Conservation (phyloP, 2,797 vertebrate species). For the Pipistrellus nathusii region DNA sequence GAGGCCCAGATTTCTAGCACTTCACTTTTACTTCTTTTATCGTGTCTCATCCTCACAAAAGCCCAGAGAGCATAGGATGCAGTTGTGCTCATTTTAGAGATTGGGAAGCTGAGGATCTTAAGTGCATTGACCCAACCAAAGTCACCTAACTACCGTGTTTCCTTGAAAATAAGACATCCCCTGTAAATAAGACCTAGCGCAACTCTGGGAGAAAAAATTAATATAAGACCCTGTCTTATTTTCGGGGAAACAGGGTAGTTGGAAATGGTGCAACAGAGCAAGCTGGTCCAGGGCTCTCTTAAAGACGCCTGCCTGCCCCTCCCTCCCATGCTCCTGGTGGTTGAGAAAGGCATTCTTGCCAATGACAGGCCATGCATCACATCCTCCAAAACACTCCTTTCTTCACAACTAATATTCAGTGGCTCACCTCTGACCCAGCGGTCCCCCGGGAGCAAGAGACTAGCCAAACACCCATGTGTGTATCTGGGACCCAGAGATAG, state of each 20-base stretch:
- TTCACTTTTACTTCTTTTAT: background rate
- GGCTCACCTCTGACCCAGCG: background rate
- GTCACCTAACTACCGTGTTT: background rate
- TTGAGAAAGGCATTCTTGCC: background rate
- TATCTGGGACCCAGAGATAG: background rate
- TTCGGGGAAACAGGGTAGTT: no score
- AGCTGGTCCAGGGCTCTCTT: background rate
- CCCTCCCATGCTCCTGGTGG: background rate
- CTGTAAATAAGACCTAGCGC: no score
- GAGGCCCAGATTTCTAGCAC: background rate
- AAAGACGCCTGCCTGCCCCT: background rate
- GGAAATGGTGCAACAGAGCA: background rate
- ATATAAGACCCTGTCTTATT: no score
- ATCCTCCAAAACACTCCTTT: background rate
- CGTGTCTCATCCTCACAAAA: background rate
- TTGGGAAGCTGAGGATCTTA: background rate
- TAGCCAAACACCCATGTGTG: background rate
- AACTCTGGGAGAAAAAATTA: no score
- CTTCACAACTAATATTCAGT: background rate
- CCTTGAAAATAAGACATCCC: no score
- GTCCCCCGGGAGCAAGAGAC: background rate
- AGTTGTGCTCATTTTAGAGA: background rate
- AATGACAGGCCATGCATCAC: background rate
- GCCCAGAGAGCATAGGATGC: background rate
- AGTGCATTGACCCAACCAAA: background rate